phyloP scores from a whole-genome alignment of 2,888 invertebrate genomes.

The Mimachlamys varia region DNA sequence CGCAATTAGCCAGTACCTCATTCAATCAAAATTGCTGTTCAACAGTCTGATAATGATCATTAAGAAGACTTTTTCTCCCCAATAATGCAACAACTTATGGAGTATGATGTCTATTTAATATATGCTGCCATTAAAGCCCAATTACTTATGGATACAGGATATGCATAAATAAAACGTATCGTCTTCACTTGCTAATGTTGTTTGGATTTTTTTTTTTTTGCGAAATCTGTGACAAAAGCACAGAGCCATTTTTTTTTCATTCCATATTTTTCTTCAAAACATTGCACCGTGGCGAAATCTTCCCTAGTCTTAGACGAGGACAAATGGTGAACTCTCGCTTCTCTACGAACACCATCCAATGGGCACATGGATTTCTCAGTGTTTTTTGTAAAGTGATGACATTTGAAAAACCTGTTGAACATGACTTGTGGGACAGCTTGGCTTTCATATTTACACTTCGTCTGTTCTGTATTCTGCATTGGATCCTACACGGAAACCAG shows the following conservation, averaged over 20 bases:
- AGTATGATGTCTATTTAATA: constrained; percentile 6
- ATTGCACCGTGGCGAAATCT: constrained; percentile 5
- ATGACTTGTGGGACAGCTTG: background rate
- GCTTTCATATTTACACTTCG: background rate
- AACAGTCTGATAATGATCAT: background rate
- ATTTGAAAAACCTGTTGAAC: background rate
- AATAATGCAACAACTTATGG: background rate
- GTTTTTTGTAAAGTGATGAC: background rate
- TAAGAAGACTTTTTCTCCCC: background rate
- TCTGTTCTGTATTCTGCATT: background rate
- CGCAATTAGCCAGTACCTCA: background rate
- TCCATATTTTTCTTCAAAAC: background rate
- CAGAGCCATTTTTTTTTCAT: constrained; percentile 10
- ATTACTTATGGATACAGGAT: constrained; percentile 3
- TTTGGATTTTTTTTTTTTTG: background rate
- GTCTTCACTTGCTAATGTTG: background rate
- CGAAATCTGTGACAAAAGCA: constrained; percentile 6
- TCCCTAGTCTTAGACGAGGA: background rate
- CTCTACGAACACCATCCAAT: background rate
- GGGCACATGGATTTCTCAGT: constrained; percentile 2
- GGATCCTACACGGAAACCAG: background rate
- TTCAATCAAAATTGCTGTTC: background rate
- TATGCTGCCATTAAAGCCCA: background rate
- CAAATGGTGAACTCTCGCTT: background rate
- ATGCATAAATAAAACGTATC: constrained; percentile 10